Conservation (phyloP, 2,113 vertebrate species). For the Saimiri boliviensis region DNA sequence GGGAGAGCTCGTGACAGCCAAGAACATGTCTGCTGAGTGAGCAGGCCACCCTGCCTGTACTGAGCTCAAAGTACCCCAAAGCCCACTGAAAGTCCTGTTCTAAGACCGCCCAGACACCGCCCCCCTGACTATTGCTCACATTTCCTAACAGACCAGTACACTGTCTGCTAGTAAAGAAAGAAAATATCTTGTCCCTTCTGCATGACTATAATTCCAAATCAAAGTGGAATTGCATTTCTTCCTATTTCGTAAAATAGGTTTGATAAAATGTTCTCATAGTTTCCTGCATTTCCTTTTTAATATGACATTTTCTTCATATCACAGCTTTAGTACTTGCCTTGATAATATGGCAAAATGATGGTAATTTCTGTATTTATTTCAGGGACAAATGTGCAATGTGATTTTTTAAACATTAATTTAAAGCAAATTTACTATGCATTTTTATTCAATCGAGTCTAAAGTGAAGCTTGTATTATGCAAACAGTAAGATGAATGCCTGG, state of each 20-base stretch:
- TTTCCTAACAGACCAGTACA: conserved; percentile 18
- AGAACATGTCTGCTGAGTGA: neutral
- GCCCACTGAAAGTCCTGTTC: neutral
- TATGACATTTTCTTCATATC: neutral
- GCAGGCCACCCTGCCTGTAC: neutral
- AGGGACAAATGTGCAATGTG: conserved; percentile 22
- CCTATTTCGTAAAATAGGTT: neutral
- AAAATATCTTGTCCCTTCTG: neutral
- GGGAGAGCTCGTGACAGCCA: neutral
- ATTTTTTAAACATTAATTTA: conserved; percentile 56
- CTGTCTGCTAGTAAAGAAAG: neutral
- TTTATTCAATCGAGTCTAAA: conserved; percentile 59
- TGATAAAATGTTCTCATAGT: neutral
- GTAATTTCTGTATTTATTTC: neutral
- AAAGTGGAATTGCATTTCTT: neutral
- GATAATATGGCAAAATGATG: neutral
- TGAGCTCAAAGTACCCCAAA: neutral
- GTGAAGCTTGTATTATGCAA: conserved; percentile 27
- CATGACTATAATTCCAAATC: conserved; percentile 7
- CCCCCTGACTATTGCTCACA: neutral
- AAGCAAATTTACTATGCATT: conserved; percentile 49
- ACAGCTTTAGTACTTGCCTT: neutral
- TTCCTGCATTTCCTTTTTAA: neutral
- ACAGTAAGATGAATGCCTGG: conserved; percentile 41
- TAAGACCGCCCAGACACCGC: neutral